These are phyloP conservation scores for Autographa pulchrina DNA, from an alignment of 2,888 invertebrate genomes.

Conservation along the genomic window DNA sequence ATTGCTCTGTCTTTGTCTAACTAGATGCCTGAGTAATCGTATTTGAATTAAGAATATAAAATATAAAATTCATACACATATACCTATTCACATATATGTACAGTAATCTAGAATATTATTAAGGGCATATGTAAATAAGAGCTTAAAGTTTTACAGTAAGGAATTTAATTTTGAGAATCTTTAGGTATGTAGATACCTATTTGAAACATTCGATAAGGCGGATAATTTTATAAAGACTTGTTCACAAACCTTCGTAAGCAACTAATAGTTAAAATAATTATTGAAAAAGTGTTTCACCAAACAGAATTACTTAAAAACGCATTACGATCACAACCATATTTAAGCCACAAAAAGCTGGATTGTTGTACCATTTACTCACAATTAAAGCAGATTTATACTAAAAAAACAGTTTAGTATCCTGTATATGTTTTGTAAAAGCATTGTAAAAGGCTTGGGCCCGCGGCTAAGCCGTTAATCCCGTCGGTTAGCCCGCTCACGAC, in stretches of 20 bases:
- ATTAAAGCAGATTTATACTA: constrained; percentile 46
- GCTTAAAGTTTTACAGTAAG: no score
- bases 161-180: no score
- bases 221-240: no score
- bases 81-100: no score
- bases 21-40: background rate
- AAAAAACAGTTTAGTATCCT: constrained; percentile 46
- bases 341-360: constrained; percentile 7
- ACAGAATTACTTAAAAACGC: background rate
- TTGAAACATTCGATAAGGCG: no score
- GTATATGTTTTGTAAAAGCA: constrained; percentile 51
- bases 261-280: no score
- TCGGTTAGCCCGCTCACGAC: constrained; percentile 57
- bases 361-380: constrained; percentile 27
- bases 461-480: constrained; percentile 62
- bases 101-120: no score
- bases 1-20: constrained; percentile 7
- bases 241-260: no score
- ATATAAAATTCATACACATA: no score
- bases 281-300: background rate
- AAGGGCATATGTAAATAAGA: no score
- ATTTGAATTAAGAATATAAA: background rate
- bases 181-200: no score
- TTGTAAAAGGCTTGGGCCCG: constrained; percentile 57
- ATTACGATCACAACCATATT: constrained; percentile 3